Base-by-base conservation (phyloP, 2,888 invertebrate genomes). In the Mimas tiliae region DNA sequence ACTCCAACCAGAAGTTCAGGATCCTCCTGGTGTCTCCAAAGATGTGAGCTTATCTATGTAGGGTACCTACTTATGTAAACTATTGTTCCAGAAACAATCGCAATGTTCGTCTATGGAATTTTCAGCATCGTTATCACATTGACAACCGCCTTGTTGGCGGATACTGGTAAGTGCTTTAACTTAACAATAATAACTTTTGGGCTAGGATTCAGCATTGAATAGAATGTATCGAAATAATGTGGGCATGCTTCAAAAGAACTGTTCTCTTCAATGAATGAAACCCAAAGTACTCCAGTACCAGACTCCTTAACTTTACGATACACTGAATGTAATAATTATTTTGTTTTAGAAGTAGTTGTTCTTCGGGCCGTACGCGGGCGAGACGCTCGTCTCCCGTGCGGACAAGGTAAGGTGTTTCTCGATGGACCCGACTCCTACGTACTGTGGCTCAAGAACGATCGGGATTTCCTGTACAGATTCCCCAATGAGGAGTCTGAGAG, bases 341-440 rank as follows among this genome's bases (percentile, higher is more conserved):
- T 48, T n/a, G 19, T 27, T 33, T 11, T 16, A 51, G 21, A 64
- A 47, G 51, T 62, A 16, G 62, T 67, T 12, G 79, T 83, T 0
- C 74, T 91, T 0, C 80, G 90, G 0, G 91, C 91, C 0, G 86
- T 86, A 0, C 76, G 84, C 0, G 86, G 87, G 0, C 75, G 76
- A 0, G 85, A 88, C 16, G 90, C 91, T 0, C 70, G 82, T 0
- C 74, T 92, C 0, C 90, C 91, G 0, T 92, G 91, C 65, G 90
- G 90, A 0, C 86, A 85, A 63, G 87, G 86, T 0, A 85, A 86
- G 66, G 81, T 90, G 21, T 89, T 90, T 52, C 77, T 91, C 0
- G 91, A 92, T 34, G 91, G 91, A 0, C 87, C 90, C 0, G 83
- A 84, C 6, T 81, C 90, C 0, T 90, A 88, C 69, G 83, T 91